A percentile compares a stretch with the other conserved stretches of the same genome.
Evolutionary conservation across 2,113 vertebrate genomes (phyloP).

Genomic region (Cynoglossus semilaevis): DNA sequence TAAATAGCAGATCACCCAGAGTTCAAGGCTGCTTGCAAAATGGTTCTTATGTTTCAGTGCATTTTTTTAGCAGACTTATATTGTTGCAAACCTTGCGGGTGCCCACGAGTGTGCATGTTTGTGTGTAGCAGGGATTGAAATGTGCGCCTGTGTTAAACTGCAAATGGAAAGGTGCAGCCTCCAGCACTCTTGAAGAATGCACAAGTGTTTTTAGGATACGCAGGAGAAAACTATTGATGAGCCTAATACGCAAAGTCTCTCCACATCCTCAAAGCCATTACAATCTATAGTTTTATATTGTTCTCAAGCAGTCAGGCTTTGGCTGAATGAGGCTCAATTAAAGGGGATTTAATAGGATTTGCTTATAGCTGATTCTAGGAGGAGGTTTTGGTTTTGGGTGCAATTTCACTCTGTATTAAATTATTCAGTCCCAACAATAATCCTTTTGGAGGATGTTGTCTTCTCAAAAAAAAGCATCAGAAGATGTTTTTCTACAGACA

Average conservation of each 20-base stretch:
- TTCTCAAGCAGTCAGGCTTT: constrained; percentile 61
- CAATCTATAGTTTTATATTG: constrained; percentile 58
- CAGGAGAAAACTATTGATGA: constrained; percentile 37
- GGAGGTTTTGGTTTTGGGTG: constrained; percentile 38
- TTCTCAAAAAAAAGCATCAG: constrained; percentile 27
- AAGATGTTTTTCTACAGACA: constrained; percentile 14
- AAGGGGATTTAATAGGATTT: constrained; percentile 65
- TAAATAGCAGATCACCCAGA: constrained; percentile 68
- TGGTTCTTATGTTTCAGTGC: constrained; percentile 40
- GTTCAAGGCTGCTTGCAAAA: constrained; percentile 65
- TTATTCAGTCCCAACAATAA: constrained; percentile 48
- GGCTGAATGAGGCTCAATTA: constrained; percentile 61
- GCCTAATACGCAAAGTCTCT: constrained; percentile 45
- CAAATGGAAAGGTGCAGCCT: constrained; percentile 23
- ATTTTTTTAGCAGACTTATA: constrained; percentile 55
- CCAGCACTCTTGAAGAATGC: constrained; percentile 14
- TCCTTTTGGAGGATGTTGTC: constrained; percentile 30
- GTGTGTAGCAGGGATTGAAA: constrained; percentile 19
- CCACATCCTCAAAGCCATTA: constrained; percentile 42
- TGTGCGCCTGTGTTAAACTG: constrained; percentile 39
- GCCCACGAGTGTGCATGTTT: constrained; percentile 15
- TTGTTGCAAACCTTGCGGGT: constrained; percentile 54
- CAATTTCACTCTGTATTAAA: constrained; percentile 44
- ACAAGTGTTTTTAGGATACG: constrained; percentile 12
- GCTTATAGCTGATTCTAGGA: constrained; percentile 43